Evolutionary conservation across 2,888 invertebrate genomes (phyloP).

Genomic region (Oeneis ivallda): DNA sequence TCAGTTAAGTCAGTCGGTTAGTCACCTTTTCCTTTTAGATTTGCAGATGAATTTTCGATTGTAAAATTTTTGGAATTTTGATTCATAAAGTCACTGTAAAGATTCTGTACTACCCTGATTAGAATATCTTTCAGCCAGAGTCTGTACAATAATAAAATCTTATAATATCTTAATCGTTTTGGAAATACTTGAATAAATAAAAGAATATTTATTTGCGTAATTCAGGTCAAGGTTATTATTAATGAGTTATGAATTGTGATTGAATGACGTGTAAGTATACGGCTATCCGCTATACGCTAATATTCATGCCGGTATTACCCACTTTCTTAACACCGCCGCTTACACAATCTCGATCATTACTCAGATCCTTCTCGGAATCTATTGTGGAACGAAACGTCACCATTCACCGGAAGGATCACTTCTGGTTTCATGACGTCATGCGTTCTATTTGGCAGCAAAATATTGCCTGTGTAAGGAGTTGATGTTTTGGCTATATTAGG

Average conservation of each 20-base stretch:
- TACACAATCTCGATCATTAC: neutral
- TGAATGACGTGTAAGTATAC: too few relatives aligned
- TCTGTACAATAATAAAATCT: neutral
- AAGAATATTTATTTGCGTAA: neutral
- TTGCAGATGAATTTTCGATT: too few relatives aligned
- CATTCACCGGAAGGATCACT: slow-evolving; percentile 14
- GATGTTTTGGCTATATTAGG: slow-evolving; percentile 23
- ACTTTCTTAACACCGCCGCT: slow-evolving; percentile 7
- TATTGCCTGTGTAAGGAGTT: slow-evolving; percentile 9
- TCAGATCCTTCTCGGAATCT: slow-evolving; percentile 15
- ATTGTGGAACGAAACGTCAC: slow-evolving; percentile 9
- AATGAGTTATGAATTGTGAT: too few relatives aligned
- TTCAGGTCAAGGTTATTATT: slow-evolving; percentile 7
- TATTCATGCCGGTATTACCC: slow-evolving; percentile 5
- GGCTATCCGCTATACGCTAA: too few relatives aligned
- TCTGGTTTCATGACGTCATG: slow-evolving; percentile 23
- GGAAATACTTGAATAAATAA: neutral
- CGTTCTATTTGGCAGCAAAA: slow-evolving; percentile 19
- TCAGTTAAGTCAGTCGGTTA: too few relatives aligned
- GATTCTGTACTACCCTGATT: neutral
- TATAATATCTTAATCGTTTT: too few relatives aligned
- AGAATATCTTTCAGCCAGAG: neutral
- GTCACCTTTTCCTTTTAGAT: too few relatives aligned
- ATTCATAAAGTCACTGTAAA: too few relatives aligned
- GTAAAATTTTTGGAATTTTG: too few relatives aligned